Conservation (phyloP, 2,888 invertebrate species). For the Subacronicta megacephala region DNA sequence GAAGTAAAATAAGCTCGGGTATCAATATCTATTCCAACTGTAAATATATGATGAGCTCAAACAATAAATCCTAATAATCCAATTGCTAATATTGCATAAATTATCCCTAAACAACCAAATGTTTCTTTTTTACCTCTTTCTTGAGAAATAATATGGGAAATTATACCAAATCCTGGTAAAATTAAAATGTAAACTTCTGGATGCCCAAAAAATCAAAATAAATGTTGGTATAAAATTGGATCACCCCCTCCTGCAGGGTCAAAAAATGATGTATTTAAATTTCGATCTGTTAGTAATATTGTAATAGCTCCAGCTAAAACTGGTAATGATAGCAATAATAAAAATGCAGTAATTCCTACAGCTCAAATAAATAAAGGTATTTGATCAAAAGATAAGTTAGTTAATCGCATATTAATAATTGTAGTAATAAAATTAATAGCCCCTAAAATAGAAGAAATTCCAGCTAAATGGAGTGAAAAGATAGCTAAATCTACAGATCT, state of each 20-base stretch:
- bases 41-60: conserved; percentile 96
- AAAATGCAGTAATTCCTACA: conserved; percentile 85
- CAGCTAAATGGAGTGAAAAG: conserved; percentile 94
- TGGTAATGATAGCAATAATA: conserved; percentile 92
- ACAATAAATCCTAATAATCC: conserved; percentile 95
- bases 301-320: conserved; percentile 95
- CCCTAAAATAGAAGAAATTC: conserved; percentile 93
- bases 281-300: conserved; percentile 94
- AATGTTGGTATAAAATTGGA: conserved; percentile 94
- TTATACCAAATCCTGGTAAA: conserved; percentile 95
- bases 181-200: conserved; percentile 97
- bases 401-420: conserved; percentile 92
- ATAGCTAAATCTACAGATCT: conserved; percentile 93
- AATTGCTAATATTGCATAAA: conserved; percentile 96
- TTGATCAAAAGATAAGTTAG: conserved; percentile 90
- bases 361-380: conserved; percentile 94
- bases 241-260: conserved; percentile 95
- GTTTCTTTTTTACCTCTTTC: conserved; percentile 93
- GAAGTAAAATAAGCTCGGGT: conserved; percentile 95
- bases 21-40: conserved; percentile 95
- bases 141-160: conserved; percentile 94
- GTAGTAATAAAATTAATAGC: conserved; percentile 95
- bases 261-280: conserved; percentile 95
- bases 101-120: conserved; percentile 93
- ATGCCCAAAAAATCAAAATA: conserved; percentile 97